Base-by-base conservation (phyloP, 2,113 vertebrate species). In the Etia nguti region DNA sequence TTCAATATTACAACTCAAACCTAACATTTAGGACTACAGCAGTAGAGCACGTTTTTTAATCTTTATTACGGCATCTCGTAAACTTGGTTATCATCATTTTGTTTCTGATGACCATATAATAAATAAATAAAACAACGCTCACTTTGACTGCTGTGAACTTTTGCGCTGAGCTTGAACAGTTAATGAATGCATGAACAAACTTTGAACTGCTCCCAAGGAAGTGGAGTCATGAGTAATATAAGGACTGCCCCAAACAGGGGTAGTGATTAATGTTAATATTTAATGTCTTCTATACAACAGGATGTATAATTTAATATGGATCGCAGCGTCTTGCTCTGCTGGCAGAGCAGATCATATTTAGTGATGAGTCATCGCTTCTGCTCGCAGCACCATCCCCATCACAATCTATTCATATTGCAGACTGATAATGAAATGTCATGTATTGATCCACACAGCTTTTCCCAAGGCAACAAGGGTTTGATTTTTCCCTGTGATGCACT, bases 271-370 rank as follows among this genome's bases (percentile, higher is more conserved):
- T 89, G 87, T 87, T 81, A 75, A 88, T 90, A 86, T 89, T 80
- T 90, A 84, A 86, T 86, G 82, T 20, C 4, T 62, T 87, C 79
- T 60, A 90, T 48, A 36, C 81, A 87, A 87, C 92, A 84, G 81
- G 79, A 89, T 87, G 88, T 87, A 88, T 85, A 82, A 89, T 90
- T 92, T 85, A 91, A 90, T 82, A 85, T 79, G 86, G 87, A 84
- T 86, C 34, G 7, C 56, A 1, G 87, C 20, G 77, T 83, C 81
- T 86, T 26, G 85, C 90, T 88, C 88, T 50, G 85, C 87, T 62
- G 91, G 57, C 81, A n/a, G 73, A 81, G 90, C 81, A 70, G 86
- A 90, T 79, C 68, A 84, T 80, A 65, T 79, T 79, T 77, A 86
- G 36, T 26, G 87, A 83, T 90, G 93, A 94, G 24, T 92, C 88